A percentile compares a stretch with the other conserved stretches of the same genome.
Evolutionary conservation across 2,113 vertebrate species (phyloP).

Genomic region (Mustela nigripes): DNA sequence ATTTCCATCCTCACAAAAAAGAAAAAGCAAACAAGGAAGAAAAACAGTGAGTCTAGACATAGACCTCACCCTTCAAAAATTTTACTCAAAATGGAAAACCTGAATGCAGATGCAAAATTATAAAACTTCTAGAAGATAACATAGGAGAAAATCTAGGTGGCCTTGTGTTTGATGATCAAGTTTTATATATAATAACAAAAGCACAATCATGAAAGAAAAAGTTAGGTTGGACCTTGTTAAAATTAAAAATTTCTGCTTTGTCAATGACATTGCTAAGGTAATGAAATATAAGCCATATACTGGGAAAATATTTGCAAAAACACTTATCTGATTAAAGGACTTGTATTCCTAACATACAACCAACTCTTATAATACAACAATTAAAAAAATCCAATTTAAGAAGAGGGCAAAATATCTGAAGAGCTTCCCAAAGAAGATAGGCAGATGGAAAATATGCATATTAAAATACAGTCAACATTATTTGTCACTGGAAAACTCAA

Average conservation of each 20-base stretch:
- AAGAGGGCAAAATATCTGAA: not conserved
- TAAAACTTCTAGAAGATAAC: not conserved
- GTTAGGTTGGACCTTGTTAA: not conserved
- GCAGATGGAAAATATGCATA: not conserved
- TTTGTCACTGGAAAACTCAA: not conserved
- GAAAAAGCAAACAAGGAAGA: not conserved
- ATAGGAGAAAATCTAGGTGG: not conserved
- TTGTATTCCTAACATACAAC: not conserved
- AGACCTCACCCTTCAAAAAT: not conserved
- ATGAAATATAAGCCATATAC: not conserved
- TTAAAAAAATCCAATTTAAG: not conserved
- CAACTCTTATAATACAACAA: not conserved
- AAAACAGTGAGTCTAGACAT: not conserved
- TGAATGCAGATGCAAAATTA: not conserved
- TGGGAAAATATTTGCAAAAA: not conserved
- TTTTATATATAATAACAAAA: not conserved
- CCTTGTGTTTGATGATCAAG: not conserved
- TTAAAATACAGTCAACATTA: not conserved
- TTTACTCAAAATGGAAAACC: not conserved
- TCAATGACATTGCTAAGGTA: not conserved
- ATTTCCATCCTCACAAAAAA: not conserved
- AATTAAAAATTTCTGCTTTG: not conserved
- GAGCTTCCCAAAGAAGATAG: not conserved
- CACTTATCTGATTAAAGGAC: not conserved
- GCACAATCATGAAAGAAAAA: not conserved